Base-by-base conservation (phyloP, 2,113 vertebrate species). In the Megaceryle torquata region DNA sequence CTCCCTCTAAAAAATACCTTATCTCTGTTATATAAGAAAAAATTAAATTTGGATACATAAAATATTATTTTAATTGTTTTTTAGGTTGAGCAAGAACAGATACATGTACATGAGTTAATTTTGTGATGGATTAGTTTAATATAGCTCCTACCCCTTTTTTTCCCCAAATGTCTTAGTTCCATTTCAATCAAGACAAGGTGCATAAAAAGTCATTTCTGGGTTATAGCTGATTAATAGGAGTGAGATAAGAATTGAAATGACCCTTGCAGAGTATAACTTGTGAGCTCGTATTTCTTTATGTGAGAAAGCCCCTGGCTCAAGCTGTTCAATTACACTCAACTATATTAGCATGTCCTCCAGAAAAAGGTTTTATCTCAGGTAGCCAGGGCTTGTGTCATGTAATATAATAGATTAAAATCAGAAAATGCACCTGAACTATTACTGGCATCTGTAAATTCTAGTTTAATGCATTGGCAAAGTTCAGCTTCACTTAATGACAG, bases 361-460 rank as follows among this genome's bases (percentile, higher is more conserved):
- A 77, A 81, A 67, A 15, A 43, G 28, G 5, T 82, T 39, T 70
- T 88, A 67, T 26, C 54, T 86, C 48, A 60, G 15, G 26, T 60
- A 86, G 33, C 24, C 53, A 75, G 24, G 29, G 21, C 25, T 22
- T 28, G 53, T 85, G 13, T 51, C 5, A 84, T 15, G 69, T 31
- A 50, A n/a, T 16, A 25, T 5, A 81, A 31, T 5, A 82, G 51
- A 76, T 93, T 89, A 21, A 70, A 91, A 77, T 64, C 48, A 95
- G 68, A 86, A 92, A 76, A 37, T 68, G 19, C 50, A 76, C 39
- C 56, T 68, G 48, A 16, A 68, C 33, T 14, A 31, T 74, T 77
- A 29, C 25, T 33, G 46, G 15, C 41, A n/a, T 59, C n/a, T 68
- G 6, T 33, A 70, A 67, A 11, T 29, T 29, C 10, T 6, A 29